Evolutionary conservation across 2,113 vertebrate species (phyloP), one percentile per base, ranked within the genome.

Genomic region (Daphoenositta chrysoptera): DNA sequence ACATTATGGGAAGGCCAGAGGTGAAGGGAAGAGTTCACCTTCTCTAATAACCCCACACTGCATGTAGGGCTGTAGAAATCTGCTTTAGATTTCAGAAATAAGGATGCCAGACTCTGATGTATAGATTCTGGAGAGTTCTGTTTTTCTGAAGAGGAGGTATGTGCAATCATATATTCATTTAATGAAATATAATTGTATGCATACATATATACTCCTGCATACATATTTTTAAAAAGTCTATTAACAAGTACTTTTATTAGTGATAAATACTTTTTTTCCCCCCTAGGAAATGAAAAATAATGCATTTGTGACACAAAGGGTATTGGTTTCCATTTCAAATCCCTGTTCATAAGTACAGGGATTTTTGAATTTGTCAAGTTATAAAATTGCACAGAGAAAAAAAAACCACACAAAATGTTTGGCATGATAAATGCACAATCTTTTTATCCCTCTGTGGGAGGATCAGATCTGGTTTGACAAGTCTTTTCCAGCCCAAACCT

Each of bases 401-500:
- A 24, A 9, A 1, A 6, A 1, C 11, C 26, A 16, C 24, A 50
- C 17, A 40, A 72, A 79, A 68, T 17, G 6, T 53, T 64, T 79
- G 8, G 7, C 18, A 21, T n/a, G 7, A 48, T 76, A 48, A 79
- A 85, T 33, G 20, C 3, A 51, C 1, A 4, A n/a, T 33, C 37
- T 33, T 66, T 87, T 66, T 87, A 84, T 51, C 10, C 28, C 18
- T 60, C 53, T 76, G 51, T 87, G 48, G 47, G 44, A 84, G 31
- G 24, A 72, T 76, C 37, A 45, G 17, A 13, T 70, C 82, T 92
- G n/a, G 57, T 69, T 86, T 93, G 66, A 61, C 63, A 77, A 86
- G 65, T 58, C 3, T 51, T 71, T 68, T 60, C 37, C 48, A 64
- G 24, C 28, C 26, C 3, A 2, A 83, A 80, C 70, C n/a, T 72